phyloP scores from a whole-genome alignment of 2,113 vertebrate genomes.

The Pomatorhinus ruficollis region DNA sequence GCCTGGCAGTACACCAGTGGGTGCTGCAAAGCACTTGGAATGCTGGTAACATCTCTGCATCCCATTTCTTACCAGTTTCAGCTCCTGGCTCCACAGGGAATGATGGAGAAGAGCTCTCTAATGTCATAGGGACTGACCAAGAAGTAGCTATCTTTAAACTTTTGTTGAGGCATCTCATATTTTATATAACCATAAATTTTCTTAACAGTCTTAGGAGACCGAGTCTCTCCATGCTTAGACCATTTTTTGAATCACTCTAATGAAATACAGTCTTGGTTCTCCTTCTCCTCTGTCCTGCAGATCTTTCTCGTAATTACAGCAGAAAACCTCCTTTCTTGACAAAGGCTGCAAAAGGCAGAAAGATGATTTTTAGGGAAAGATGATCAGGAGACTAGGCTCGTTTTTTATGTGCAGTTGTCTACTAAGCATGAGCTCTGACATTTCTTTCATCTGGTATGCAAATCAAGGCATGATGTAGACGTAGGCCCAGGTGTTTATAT shows the following conservation, averaged over 20 bases:
- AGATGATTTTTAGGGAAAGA: background rate
- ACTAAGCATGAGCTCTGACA: background rate
- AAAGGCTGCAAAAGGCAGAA: background rate
- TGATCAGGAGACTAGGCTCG: accelerated
- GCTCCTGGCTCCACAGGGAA: background rate
- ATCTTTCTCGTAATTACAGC: background rate
- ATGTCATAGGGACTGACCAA: background rate
- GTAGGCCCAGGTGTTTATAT: background rate
- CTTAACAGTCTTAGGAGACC: background rate
- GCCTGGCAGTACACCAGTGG: background rate
- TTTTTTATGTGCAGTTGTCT: background rate
- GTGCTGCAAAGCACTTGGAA: background rate
- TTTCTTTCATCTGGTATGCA: background rate
- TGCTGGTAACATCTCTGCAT: background rate
- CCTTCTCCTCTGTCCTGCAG: background rate
- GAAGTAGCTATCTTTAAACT: background rate
- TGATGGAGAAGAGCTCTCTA: background rate
- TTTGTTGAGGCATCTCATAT: background rate
- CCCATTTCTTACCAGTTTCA: background rate
- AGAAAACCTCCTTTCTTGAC: background rate
- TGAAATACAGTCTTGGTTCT: background rate
- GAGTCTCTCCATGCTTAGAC: background rate
- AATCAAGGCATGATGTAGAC: background rate
- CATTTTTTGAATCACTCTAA: background rate
- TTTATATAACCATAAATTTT: background rate